These are phyloP conservation scores for Nautilus pompilius DNA, from an alignment of 1,140 invertebrate genomes.

Conservation along the genomic window DNA sequence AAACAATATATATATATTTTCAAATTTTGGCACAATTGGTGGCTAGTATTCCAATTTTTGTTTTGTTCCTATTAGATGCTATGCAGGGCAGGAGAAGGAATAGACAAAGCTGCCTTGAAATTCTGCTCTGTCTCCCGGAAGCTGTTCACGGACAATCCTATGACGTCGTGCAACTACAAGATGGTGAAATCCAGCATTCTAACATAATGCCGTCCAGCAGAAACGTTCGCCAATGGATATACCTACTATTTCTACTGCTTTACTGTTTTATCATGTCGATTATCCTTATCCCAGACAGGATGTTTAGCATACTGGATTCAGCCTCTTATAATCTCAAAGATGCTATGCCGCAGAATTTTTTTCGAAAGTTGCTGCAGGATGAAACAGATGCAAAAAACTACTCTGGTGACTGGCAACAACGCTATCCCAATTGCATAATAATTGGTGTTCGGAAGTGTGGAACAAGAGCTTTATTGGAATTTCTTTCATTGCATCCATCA, in stretches of 20 bases:
- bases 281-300: not conserved
- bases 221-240: not conserved
- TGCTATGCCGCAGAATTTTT: not conserved
- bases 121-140: no score
- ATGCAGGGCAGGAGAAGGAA: no score
- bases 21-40: no score
- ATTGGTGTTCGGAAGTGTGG: conserved; percentile 58
- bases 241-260: not conserved
- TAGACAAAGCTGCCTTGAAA: no score
- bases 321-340: not conserved
- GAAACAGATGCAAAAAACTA: not conserved
- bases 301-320: not conserved
- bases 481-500: conserved; percentile 53
- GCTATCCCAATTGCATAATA: conserved; percentile 48
- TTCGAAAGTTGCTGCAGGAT: not conserved
- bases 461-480: conserved; percentile 56
- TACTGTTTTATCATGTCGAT: not conserved
- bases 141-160: no score
- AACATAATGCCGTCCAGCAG: not conserved
- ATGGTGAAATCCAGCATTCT: no score
- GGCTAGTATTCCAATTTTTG: no score
- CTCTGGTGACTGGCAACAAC: conserved; percentile 5
- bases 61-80: no score
- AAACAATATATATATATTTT: no score
- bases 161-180: no score